Evolutionary conservation across 2,888 invertebrate species (phyloP).

Genomic region (Cecidostiba fungosa): DNA sequence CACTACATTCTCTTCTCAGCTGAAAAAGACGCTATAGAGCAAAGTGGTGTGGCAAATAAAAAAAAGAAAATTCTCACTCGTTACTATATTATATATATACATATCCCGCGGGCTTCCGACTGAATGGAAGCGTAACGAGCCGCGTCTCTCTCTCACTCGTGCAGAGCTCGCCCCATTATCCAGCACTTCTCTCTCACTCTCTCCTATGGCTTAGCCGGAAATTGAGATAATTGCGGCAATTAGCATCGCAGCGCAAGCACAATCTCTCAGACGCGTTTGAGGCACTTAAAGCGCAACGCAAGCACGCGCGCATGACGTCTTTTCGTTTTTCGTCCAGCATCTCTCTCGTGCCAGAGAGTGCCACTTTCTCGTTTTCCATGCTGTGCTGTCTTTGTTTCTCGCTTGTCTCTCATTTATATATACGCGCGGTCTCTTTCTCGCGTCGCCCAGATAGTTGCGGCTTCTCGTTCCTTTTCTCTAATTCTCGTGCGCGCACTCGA

Average conservation of each 20-base stretch:
- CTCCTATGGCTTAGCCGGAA: conserved; percentile 51
- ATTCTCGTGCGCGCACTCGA: background rate
- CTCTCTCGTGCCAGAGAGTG: conserved; percentile 3
- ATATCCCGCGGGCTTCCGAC: background rate
- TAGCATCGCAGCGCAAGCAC: conserved; percentile 60
- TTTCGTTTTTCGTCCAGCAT: conserved; percentile 33
- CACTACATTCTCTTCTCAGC: background rate
- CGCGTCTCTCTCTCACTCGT: background rate
- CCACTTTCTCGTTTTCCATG: conserved; percentile 37
- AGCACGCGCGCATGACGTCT: conserved; percentile 40
- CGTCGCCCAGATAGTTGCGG: background rate
- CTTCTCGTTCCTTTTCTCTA: background rate
- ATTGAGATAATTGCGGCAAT: conserved; percentile 65
- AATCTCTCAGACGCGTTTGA: conserved; percentile 58
- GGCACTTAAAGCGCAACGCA: conserved; percentile 32
- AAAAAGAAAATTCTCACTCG: conserved; percentile 19
- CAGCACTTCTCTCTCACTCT: conserved; percentile 45
- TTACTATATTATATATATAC: background rate
- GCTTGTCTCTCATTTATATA: conserved; percentile 14
- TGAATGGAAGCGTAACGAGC: conserved; percentile 59
- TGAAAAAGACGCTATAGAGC: background rate
- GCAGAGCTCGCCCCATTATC: conserved; percentile 50
- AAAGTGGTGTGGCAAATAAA: background rate
- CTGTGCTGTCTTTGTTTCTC: conserved; percentile 18
- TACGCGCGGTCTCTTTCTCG: background rate